Base-by-base conservation (phyloP, 2,113 vertebrate species). In the Vulpes ferrilata region DNA sequence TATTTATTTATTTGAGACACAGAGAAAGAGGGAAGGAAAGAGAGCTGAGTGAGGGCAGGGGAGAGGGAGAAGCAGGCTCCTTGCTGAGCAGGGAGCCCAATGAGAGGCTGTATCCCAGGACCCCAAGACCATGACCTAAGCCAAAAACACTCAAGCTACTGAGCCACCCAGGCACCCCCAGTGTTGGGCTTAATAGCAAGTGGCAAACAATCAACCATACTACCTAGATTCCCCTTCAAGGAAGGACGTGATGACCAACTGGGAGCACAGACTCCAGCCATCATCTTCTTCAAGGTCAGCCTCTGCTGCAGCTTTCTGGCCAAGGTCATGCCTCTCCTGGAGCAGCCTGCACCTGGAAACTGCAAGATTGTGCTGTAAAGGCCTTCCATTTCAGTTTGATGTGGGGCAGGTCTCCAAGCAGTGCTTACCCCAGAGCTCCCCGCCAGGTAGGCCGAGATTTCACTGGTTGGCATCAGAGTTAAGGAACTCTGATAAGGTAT, bases 371-470 rank as follows among this genome's bases (percentile, higher is more conserved):
- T 7, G 19, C 4, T 23, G 13, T 7, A 8, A 55, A 48, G 43
- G 7, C 10, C 4, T 13, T 11, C 17, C 27, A 11, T 38, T 38
- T n/a, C 35, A 51, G 57, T 48, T 43, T 86, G 51, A 23, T 4
- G 22, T 7, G 7, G 30, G 2, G 10, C 27, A 62, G 7, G 8
- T 53, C 27, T 86, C n/a, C n/a, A 57, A 43, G 32, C 30, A 48
- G 1, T 0, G 1, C 35, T 13, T 59, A 35, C 20, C 51, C 15
- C 27, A 62, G 71, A 78, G 15, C 20, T 32, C 27, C 20, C 43
- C 48, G 17, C 59, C 64, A 73, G 0, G 4, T 0, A 38, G 16
- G 4, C n/a, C 0, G 10, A 53, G 2, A 4, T 38, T 22, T 30
- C 27, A 20, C 2, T 25, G 11, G 23, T 67, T 81, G 23, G 20